A percentile compares a stretch with the other conserved stretches of the same genome.
Conservation (phyloP, 2,113 vertebrate genomes). For the Varanus komodoensis region DNA sequence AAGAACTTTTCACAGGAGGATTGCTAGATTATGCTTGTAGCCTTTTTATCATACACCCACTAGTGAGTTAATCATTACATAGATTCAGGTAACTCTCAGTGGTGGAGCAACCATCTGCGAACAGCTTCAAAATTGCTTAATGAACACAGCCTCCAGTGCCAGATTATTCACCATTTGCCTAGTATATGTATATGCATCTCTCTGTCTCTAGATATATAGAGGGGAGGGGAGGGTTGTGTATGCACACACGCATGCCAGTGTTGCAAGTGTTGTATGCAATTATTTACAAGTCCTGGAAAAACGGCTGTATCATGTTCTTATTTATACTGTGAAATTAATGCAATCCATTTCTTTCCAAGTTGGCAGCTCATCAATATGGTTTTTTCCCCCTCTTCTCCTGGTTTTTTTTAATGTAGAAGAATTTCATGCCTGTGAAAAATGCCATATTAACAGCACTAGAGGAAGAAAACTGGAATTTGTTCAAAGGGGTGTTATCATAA, state of each 20-base stretch:
- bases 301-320: constrained; percentile 11
- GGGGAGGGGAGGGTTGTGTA: too few relatives aligned
- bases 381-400: background rate
- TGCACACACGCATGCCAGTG: too few relatives aligned
- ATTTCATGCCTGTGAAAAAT: constrained; percentile 15
- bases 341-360: background rate
- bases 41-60: background rate
- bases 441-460: background rate
- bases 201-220: too few relatives aligned
- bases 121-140: background rate
- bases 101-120: background rate
- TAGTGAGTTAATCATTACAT: background rate
- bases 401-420: background rate
- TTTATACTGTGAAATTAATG: constrained; percentile 17
- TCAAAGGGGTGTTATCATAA: background rate
- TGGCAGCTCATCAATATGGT: constrained; percentile 12
- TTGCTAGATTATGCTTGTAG: background rate
- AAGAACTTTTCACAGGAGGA: background rate
- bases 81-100: background rate
- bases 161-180: background rate
- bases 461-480: background rate
- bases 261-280: background rate
- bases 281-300: constrained; percentile 24
- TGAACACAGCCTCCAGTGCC: background rate
- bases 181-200: too few relatives aligned